Evolutionary conservation across 2,797 vertebrate species (phyloP).

Genomic region (Distichodus sexfasciatus): DNA sequence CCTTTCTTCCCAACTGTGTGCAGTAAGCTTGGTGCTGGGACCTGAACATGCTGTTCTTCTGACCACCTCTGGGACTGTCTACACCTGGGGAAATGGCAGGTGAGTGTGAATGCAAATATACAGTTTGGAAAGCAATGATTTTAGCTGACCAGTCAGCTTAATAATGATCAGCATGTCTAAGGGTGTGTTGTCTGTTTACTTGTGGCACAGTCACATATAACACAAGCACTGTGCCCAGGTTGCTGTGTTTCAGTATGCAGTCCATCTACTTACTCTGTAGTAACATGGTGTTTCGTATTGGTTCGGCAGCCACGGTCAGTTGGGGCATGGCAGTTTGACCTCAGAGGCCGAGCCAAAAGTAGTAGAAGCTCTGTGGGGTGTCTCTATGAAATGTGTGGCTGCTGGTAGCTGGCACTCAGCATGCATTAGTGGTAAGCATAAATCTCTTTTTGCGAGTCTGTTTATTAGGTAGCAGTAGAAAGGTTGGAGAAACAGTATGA

Average conservation of each 20-base stretch:
- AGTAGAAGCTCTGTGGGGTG: constrained; percentile 85
- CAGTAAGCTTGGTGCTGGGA: constrained; percentile 75
- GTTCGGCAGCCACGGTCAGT: constrained; percentile 84
- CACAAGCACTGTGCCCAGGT: too few species aligned
- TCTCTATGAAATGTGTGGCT: constrained; percentile 74
- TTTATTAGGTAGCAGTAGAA: too few species aligned
- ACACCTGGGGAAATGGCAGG: constrained; percentile 88
- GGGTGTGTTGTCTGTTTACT: too few species aligned
- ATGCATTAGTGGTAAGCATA: constrained; percentile 79
- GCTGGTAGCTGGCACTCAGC: constrained; percentile 91
- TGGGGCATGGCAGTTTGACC: constrained; percentile 84
- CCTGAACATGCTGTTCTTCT: constrained; percentile 81
- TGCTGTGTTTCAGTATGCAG: too few species aligned
- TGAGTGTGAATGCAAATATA: constrained; percentile 52
- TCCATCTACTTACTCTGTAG: too few species aligned
- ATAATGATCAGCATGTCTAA: too few species aligned
- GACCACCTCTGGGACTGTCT: constrained; percentile 68
- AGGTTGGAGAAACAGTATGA: too few species aligned
- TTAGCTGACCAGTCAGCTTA: too few species aligned
- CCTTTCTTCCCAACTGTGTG: constrained; percentile 68
- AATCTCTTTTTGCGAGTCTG: neutral
- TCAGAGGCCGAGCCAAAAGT: constrained; percentile 74
- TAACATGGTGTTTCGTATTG: neutral
- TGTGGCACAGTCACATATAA: too few species aligned
- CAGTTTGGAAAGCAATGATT: too few species aligned